Evolutionary conservation across 2,113 vertebrate genomes (phyloP), one percentile per base, ranked within the genome.

Genomic region (Pachypanchax playfairii): DNA sequence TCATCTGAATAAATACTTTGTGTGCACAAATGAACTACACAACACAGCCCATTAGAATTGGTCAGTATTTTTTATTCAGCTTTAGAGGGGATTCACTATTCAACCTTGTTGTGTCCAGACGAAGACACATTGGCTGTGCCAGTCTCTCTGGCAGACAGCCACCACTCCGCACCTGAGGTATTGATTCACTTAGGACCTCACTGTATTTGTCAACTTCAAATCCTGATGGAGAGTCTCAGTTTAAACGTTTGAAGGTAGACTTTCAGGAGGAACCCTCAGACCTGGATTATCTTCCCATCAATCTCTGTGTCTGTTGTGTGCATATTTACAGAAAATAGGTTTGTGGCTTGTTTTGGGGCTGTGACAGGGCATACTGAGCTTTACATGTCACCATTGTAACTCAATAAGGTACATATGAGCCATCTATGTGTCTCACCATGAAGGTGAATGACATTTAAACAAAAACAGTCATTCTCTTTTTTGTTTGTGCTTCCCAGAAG

Each of bases 151-250:
- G 90, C 92, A 91, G 89, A 74, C 66, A 58, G 85, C 86, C 82
- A 86, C 85, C 75, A 75, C 80, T 83, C 74, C 82, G 65, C 85
- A 79, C 89, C 89, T 80, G 74, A 77, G 70, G 70, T 91, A 92
- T 93, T 76, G 90, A 93, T 93, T 89, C 80, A 74, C 87, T 88
- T 85, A 78, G 81, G 75, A 84, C 65, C 63, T 75, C 79, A 75
- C 75, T 84, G 86, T 90, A 90, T 93, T 92, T 82, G 85, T 93
- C 89, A 92, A 86, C 89, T 89, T 90, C 90, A 92, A 73, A 71
- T 74, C 83, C 85, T 91, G 88, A 92, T 90, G 79, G 85, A 87
- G 83, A 83, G 80, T 82, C 75, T 78, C 83, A 85, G 80, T 88
- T 90, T 83, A 87, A 85, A 74, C 80, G 84, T 87, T 76, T 60